A percentile compares a stretch with the other conserved stretches of the same genome.
These are phyloP conservation scores for Heliconius hermathena DNA, from an alignment of 1,140 invertebrate species.

Conservation along the genomic window DNA sequence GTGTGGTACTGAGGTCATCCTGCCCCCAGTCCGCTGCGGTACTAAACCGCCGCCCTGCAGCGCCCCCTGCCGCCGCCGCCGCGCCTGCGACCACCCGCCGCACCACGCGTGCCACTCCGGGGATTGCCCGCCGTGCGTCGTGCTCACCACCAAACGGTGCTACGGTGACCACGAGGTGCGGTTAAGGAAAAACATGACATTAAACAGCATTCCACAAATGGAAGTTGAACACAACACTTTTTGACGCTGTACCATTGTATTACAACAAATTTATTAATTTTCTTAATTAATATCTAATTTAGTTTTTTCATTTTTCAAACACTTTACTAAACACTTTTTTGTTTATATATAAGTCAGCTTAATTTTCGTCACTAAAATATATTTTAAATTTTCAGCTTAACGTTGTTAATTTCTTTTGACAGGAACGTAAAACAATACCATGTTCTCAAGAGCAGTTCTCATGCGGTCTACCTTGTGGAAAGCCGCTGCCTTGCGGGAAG, in stretches of 20 bases:
- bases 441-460: conserved; percentile 94
- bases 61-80: conserved; percentile 88
- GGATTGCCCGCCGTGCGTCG: conserved; percentile 96
- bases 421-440: conserved; percentile 92
- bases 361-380: too few species aligned
- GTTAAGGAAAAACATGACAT: too few species aligned
- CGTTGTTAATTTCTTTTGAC: background rate
- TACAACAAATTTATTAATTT: too few species aligned
- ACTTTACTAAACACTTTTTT: too few species aligned
- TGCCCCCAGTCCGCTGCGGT: conserved; percentile 96
- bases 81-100: conserved; percentile 91
- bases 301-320: too few species aligned
- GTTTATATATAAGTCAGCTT: too few species aligned
- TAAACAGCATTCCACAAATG: too few species aligned
- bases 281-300: too few species aligned
- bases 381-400: too few species aligned
- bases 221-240: too few species aligned
- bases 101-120: conserved; percentile 85
- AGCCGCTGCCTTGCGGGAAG: conserved; percentile 88
- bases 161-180: conserved; percentile 93
- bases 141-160: conserved; percentile 93
- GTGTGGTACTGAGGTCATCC: conserved; percentile 92
- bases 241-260: too few species aligned
- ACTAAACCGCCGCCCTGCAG: conserved; percentile 91
- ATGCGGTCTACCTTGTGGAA: conserved; percentile 93